Conservation (phyloP, 1,140 invertebrate genomes). For the Antheraea pernyi region DNA sequence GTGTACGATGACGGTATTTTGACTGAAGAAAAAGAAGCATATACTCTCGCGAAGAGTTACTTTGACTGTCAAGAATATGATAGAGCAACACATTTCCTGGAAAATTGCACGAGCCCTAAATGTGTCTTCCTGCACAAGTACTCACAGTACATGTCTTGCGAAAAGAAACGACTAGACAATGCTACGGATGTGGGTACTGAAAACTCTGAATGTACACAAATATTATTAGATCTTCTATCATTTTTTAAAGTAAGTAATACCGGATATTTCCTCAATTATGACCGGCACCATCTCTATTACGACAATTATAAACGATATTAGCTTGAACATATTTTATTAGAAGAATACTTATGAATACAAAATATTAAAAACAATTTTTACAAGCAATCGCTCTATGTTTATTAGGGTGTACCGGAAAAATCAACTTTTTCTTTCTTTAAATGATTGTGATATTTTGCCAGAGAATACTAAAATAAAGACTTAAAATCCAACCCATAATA, state of each 20-base stretch:
- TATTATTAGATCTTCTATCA: conserved; percentile 64
- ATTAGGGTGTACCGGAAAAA: too few relatives aligned
- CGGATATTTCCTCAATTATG: not conserved
- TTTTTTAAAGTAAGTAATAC: conserved; percentile 63
- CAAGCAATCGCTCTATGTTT: too few relatives aligned
- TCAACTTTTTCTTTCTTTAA: too few relatives aligned
- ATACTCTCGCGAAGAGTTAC: conserved; percentile 91
- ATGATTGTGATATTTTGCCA: too few relatives aligned
- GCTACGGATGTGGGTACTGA: conserved; percentile 85
- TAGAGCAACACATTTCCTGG: conserved; percentile 91
- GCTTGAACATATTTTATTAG: not conserved
- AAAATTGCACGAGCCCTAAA: conserved; percentile 84
- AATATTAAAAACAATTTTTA: too few relatives aligned
- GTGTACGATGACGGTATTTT: conserved; percentile 59
- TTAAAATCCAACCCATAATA: too few relatives aligned
- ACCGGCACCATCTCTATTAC: not conserved
- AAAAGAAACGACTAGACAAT: conserved; percentile 93
- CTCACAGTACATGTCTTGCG: conserved; percentile 91
- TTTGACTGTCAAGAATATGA: conserved; percentile 97
- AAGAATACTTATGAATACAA: too few relatives aligned
- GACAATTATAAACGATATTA: not conserved
- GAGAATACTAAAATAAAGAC: too few relatives aligned
- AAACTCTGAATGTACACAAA: conserved; percentile 67
- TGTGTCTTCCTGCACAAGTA: conserved; percentile 90
- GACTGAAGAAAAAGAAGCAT: conserved; percentile 85